Evolutionary conservation across 30 jellyfish, hydroid and myxozoan species (phyloP), one percentile per base, ranked within the genome.

Genomic region (Cassiopea andromeda): DNA sequence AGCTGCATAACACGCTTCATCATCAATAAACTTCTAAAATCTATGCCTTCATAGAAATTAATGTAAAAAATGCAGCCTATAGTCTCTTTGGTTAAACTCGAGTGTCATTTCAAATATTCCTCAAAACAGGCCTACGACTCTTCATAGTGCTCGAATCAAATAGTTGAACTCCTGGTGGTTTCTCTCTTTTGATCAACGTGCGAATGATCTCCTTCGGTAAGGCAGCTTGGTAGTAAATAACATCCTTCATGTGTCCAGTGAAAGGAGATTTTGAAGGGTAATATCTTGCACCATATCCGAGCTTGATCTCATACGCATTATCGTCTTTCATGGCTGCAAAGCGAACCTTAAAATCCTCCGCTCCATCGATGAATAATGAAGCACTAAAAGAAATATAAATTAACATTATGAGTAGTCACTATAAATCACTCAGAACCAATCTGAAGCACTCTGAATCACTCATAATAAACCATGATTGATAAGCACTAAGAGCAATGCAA

Each of bases 341-440:
- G 1, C 48, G 12, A 14, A 15, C 58, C 44, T 47, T 50, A 48
- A 59, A 44, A 2, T 75, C 90, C 1, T 14, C 48, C 27, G 16
- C 69, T 1, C 91, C 93, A 77, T 90, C 92, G 77, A 90, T 77
- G 86, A 48, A 82, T 77, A 89, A 58, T 13, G 90, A 18, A 16
- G 92, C 97, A 16, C 97, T 89, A 58, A 9, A 69, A 48, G 10
- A 17, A 38, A 50, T 5, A 47, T 5, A 8, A 38, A 66, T 27
- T 27, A 27, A 27, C 38, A 27, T 27, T 27, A 27, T 27, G 38
- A 27, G 38, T 27, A 27, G 38, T 27, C 38, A 27, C 38, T 27
- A 27, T 0, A 27, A 27, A 27, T 27, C 38, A 27, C 38, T 27
- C 38, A 27, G 0, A 27, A 27, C 38, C 38, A 27, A 27, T 27